Conservation (phyloP, 2,797 vertebrate genomes). For the Meda fulgida region DNA sequence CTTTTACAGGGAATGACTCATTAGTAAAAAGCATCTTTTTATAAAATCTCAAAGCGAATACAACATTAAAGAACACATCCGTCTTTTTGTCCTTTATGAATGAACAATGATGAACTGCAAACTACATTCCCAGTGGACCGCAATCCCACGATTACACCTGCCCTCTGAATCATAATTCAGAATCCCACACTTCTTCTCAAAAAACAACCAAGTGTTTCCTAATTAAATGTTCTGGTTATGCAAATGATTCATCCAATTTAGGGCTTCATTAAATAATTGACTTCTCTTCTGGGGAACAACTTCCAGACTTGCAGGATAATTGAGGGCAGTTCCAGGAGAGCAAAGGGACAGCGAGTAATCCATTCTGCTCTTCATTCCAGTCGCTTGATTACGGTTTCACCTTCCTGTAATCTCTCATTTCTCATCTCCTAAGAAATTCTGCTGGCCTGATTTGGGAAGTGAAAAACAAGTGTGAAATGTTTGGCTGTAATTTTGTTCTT, state of each 20-base stretch:
- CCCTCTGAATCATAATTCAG: conserved; percentile 29
- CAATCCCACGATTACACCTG: conserved; percentile 3
- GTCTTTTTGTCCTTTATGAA: not conserved
- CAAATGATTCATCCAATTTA: conserved; percentile 55
- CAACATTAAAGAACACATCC: not conserved
- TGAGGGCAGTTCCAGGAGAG: conserved; percentile 43
- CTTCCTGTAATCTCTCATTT: conserved; percentile 19
- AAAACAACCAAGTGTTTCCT: conserved; percentile 48
- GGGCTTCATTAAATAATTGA: conserved; percentile 54
- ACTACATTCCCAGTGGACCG: not conserved
- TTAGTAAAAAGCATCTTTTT: not conserved
- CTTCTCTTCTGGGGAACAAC: conserved; percentile 46
- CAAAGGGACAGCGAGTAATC: conserved; percentile 11
- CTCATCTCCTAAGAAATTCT: not conserved
- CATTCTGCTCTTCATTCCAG: conserved; percentile 36
- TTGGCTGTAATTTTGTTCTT: conserved; percentile 7
- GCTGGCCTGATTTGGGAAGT: not conserved
- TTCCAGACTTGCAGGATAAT: conserved; percentile 49
- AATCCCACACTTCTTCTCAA: conserved; percentile 6
- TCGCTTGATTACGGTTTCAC: conserved; percentile 31
- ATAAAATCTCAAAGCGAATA: not conserved
- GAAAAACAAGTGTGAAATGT: not conserved
- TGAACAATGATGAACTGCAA: not conserved
- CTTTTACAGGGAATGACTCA: not conserved
- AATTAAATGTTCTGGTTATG: conserved; percentile 58